Conservation (phyloP, 2,888 invertebrate species). For the Chrysina gloriosa region DNA sequence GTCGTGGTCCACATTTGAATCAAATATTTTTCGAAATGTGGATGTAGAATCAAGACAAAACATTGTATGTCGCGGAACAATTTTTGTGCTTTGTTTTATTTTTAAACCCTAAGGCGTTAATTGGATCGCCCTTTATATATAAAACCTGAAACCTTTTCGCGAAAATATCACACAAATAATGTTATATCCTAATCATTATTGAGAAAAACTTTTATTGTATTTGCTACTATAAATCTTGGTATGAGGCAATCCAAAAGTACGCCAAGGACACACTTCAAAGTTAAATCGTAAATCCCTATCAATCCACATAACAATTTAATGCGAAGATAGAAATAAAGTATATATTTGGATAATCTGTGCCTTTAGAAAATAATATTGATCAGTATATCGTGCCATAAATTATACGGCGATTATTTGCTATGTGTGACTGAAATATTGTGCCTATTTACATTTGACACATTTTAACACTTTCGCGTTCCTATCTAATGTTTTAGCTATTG, state of each 20-base stretch:
- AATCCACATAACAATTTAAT: background rate
- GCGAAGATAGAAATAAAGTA: conserved; percentile 10
- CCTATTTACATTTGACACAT: background rate
- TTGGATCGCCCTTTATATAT: too few species aligned
- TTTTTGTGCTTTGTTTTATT: too few species aligned
- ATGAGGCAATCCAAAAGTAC: background rate
- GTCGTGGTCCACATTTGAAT: too few species aligned
- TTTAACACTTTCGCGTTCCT: background rate
- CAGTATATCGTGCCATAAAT: background rate
- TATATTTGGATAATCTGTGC: conserved; percentile 7
- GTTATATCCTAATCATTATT: too few species aligned
- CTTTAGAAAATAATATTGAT: conserved; percentile 12
- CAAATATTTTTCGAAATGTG: too few species aligned
- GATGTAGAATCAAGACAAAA: too few species aligned
- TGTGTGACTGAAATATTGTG: background rate
- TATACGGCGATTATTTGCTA: background rate
- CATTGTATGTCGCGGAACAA: too few species aligned
- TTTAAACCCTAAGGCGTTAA: too few species aligned
- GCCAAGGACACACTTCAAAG: background rate
- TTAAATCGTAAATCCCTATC: conserved; percentile 1
- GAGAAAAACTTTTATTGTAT: too few species aligned
- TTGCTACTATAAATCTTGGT: too few species aligned
- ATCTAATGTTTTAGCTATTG: background rate
- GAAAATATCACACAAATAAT: too few species aligned
- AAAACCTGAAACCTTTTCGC: too few species aligned